Evolutionary conservation across 2,797 vertebrate species (phyloP), one percentile per base, ranked within the genome.

Genomic region (Poecilia gillii): DNA sequence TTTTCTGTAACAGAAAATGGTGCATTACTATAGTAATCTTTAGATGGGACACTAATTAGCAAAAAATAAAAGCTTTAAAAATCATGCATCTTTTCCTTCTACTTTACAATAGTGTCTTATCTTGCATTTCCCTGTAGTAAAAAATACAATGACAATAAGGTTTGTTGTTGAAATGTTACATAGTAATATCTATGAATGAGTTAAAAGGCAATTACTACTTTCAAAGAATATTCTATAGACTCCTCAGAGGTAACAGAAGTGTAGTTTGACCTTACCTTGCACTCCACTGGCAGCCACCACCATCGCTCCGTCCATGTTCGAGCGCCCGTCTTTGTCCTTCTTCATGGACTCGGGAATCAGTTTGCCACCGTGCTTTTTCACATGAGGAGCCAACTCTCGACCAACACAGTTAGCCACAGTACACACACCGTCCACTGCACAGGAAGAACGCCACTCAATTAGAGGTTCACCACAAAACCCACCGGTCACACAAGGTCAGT

Each of bases 201-300:
- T n/a, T 45, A 13, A 45, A 45, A 1, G 68, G 25, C 25, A 45
- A 71, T 71, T 7, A 43, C 16, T 71, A 45, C 41, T 71, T 45
- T 41, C 1, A 8, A 18, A 39, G 62, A 1, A 2, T 36, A 36
- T 39, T 8, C 12, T 25, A 39, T 39, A 23, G 5, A 73, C 11
- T 51, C 72, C 28, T 77, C 12, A 45, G 1, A 31, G 4, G 23
- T 14, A 77, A 73, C 11, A 59, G 1, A 33, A 70, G 3, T 57
- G 68, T 23, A 71, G 23, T n/a, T 75, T 36, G 2, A 39, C 13
- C 79, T 53, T 94, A 99, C 99, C 99, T 96, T 99, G 97, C 83
- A 99, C 94, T 83, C 99, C 97, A 77, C 99, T 99, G 85, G 98
- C 98, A 75, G 98, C 98, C 77, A 99, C 97, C 72, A 99, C 98